Base-by-base conservation (phyloP, 2,113 vertebrate species). In the Ascaphus truei region DNA sequence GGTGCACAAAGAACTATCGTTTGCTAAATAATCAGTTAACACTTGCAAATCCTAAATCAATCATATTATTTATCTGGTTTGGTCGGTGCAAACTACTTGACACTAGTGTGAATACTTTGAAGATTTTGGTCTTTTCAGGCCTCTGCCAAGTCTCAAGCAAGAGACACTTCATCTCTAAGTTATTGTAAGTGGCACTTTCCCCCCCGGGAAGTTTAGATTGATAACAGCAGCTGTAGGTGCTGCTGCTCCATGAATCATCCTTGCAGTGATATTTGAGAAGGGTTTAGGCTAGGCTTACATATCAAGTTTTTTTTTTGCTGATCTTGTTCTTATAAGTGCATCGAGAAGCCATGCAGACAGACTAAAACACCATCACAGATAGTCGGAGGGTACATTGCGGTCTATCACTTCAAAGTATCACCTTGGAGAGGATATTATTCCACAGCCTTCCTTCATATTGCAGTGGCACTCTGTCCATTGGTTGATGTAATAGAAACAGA, bases 151-250 rank as follows among this genome's bases (percentile, higher is more conserved):
- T 64, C 10, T 65, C 9, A 53, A 33, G 39, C 34, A 34, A 47
- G 36, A 57, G 29, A 47, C 52, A 47, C 37, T 56, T 68, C 37
- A 57, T 47, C 39, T 57, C 25, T 15, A 47, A 18, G 10, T 16
- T 12, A n/a, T 8, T 50, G 18, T 51, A 13, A 37, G 12, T 26
- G 31, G 16, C 30, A 36, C 26, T 55, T 31, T n/a, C n/a, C 52
- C 52, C 37, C 15, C 18, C 16, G 30, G 64, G 39, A 23, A 57
- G 37, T 7, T 25, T 13, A 47, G 53, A 68, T 23, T 68, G 64
- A 68, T 57, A 39, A 22, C 51, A 58, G 56, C 64, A 68, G 64
- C 27, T 68, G 64, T 47, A 57, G 64, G 22, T 47, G 23, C 52
- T 57, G 52, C 64, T 58, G 53, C 57, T 58, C 16, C 52, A 68